These are phyloP conservation scores for Enoplosus armatus DNA, from an alignment of 2,797 vertebrate species.

Conservation along the genomic window DNA sequence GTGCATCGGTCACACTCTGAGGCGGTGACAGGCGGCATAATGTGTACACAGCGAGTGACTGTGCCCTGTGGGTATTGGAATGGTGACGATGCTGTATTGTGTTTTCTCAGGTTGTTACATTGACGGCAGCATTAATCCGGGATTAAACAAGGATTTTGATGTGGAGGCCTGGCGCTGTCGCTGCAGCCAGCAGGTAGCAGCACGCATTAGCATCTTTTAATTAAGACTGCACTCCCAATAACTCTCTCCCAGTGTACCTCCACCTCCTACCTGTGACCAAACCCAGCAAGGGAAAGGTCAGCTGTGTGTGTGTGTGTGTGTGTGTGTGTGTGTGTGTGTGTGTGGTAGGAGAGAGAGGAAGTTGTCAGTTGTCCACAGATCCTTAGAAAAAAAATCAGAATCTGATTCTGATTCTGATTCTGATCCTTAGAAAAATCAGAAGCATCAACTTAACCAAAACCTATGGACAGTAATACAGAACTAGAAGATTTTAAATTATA, in stretches of 20 bases:
- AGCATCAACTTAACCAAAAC: not conserved
- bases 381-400: no score
- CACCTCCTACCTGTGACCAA: slow-evolving; percentile 49
- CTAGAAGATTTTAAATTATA: not conserved
- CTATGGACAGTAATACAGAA: not conserved
- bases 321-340: slow-evolving; percentile 11
- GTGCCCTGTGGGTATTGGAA: slow-evolving; percentile 13
- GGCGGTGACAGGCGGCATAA: not conserved
- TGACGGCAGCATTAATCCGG: slow-evolving; percentile 41
- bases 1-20: slow-evolving; percentile 11
- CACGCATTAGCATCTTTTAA: slow-evolving; percentile 73
- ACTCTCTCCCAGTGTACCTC: slow-evolving; percentile 23
- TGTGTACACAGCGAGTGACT: not conserved
- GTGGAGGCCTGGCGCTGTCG: slow-evolving; percentile 26
- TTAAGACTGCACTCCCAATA: slow-evolving; percentile 63
- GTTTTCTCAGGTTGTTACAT: slow-evolving; percentile 26
- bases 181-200: slow-evolving; percentile 61
- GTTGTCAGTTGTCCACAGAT: not conserved
- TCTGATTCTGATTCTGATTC: no score
- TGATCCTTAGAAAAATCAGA: no score
- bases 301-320: slow-evolving; percentile 8
- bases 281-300: slow-evolving; percentile 67
- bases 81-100: slow-evolving; percentile 16
- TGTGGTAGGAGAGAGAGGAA: no score
- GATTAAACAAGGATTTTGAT: slow-evolving; percentile 43